Evolutionary conservation across 2,888 invertebrate genomes (phyloP), one percentile per base, ranked within the genome.

Genomic region (Caenorhabditis afra): DNA sequence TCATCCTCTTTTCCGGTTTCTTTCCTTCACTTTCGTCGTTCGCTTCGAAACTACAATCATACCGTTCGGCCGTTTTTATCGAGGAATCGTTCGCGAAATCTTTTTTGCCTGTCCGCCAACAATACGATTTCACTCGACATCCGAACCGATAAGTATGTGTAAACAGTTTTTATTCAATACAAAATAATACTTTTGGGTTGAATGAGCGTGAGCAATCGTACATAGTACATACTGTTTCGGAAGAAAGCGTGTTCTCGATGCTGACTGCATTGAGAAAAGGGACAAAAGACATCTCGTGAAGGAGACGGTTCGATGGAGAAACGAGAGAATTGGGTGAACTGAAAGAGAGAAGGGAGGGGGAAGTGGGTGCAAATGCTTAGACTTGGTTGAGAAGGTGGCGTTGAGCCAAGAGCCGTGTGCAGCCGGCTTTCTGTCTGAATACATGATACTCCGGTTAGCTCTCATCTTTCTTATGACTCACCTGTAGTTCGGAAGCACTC

Each of bases 401-500:
- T 77, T 87, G 87, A 11, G 86, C 85, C 50, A 87, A 78, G 8
- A 87, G 83, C 41, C 87, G 80, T 12, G 87, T 87, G 79, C 87
- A 87, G 20, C 87, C 87, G 20, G 87, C 87, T 76, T 86, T 86
- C 81, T 88, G 86, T 65, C 88, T 82, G 41, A 29, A 7, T 29
- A 5, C 3, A 67, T 3, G 11, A 41, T 11, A 41, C 11, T 41
- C 41, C 3, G 14, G 11, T 41, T 41, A 41, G 7, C 11, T 41
- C 7, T n/a, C n/a, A n/a, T n/a, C n/a, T n/a, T n/a, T n/a, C n/a
- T n/a, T n/a, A 29, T 7, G 29, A 29, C 29, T 37, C 37, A 85
- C 85, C 85, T 85, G 80, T 88, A 88, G 52, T 84, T 85, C 18
- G 88, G 84, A 20, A 88, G 83, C 11, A 89, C 87, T 39, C 87